A percentile compares a stretch with the other conserved stretches of the same genome.
phyloP scores from a whole-genome alignment of 2,888 invertebrate species.

The Napeogenes inachia region DNA sequence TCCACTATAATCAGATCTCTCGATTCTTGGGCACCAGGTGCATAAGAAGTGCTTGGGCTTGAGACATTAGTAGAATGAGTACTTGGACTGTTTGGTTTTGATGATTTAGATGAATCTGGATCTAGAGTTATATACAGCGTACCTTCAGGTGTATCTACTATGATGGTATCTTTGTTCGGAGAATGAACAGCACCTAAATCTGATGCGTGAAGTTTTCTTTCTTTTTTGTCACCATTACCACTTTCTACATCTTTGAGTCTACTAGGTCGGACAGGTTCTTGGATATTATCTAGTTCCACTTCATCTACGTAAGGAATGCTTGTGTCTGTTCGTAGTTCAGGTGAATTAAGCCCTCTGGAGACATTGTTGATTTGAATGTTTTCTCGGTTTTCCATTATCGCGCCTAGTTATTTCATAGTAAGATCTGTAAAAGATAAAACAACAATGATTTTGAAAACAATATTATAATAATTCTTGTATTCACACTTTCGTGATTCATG shows the following conservation, averaged over 20 bases:
- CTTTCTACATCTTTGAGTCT: constrained; percentile 42
- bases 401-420: constrained; percentile 52
- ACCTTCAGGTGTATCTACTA: constrained; percentile 70
- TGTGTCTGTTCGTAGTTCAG: constrained; percentile 45
- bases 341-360: constrained; percentile 62
- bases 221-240: constrained; percentile 30
- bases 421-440: constrained; percentile 42
- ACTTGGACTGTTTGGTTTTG: constrained; percentile 43
- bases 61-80: constrained; percentile 47
- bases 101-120: constrained; percentile 50
- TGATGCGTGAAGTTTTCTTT: constrained; percentile 49
- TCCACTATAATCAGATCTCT: constrained; percentile 52
- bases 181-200: constrained; percentile 62
- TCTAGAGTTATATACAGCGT: constrained; percentile 68
- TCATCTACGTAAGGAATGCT: constrained; percentile 55
- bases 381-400: constrained; percentile 45
- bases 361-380: constrained; percentile 40
- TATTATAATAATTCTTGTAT: not conserved
- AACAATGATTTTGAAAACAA: not conserved
- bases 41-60: constrained; percentile 51
- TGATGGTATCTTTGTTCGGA: constrained; percentile 66
- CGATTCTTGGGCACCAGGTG: constrained; percentile 51
- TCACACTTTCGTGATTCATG: no score
- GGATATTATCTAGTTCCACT: constrained; percentile 46
- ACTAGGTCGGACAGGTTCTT: constrained; percentile 47